phyloP scores from a whole-genome alignment of 2,888 invertebrate species.

The Synergus umbraculus region DNA sequence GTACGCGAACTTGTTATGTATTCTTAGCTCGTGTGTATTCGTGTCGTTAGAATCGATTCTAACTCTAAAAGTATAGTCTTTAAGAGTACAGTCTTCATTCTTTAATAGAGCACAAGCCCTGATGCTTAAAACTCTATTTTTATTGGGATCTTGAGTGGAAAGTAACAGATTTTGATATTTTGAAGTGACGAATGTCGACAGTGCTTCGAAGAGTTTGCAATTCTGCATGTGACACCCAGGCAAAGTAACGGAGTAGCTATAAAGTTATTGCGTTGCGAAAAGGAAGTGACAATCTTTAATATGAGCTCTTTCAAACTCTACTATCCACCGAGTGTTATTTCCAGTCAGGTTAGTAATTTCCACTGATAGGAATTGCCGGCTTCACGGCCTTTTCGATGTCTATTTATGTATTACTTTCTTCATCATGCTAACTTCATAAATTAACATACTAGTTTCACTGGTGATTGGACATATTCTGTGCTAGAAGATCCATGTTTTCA shows the following conservation, averaged over 20 bases:
- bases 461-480: neutral
- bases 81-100: neutral
- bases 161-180: neutral
- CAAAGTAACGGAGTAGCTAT: constrained; percentile 19
- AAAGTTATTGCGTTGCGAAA: neutral
- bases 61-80: neutral
- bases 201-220: constrained; percentile 1
- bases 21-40: constrained; percentile 25
- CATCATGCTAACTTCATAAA: neutral
- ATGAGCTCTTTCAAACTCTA: constrained; percentile 37
- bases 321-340: constrained; percentile 37
- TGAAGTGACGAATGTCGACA: neutral
- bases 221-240: constrained; percentile 11
- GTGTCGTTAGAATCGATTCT: constrained; percentile 31
- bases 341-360: constrained; percentile 36
- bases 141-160: neutral
- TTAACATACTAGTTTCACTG: neutral
- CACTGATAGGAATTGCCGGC: neutral
- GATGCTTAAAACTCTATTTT: neutral
- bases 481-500: neutral
- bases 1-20: constrained; percentile 6
- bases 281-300: constrained; percentile 28
- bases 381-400: neutral
- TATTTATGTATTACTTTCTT: constrained; percentile 3
- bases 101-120: neutral